Evolutionary conservation across 2,113 vertebrate genomes (phyloP).

Genomic region (Spheniscus mendiculus): DNA sequence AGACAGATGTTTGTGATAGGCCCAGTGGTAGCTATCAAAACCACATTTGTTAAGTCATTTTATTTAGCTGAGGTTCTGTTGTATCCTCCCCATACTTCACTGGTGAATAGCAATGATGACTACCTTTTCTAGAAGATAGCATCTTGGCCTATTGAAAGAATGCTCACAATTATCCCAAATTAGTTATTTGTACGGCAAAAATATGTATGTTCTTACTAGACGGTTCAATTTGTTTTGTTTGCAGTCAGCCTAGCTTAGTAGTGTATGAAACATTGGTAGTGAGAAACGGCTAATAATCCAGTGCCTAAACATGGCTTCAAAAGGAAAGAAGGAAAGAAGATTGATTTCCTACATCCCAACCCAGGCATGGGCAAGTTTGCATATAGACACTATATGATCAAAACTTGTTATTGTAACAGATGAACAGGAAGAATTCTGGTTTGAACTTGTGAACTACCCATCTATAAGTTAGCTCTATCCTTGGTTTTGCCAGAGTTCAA

Average conservation of each 20-base stretch:
- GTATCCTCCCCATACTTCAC: neutral
- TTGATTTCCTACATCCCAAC: neutral
- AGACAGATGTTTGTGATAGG: neutral
- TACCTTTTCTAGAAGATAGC: neutral
- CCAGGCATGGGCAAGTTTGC: neutral
- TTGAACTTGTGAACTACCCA: neutral
- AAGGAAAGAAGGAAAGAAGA: neutral
- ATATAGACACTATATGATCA: neutral
- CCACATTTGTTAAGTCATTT: neutral
- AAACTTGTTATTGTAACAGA: neutral
- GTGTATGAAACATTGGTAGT: fast-evolving
- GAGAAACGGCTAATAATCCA: neutral
- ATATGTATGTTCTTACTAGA: neutral
- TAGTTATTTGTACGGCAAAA: neutral
- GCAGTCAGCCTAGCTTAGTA: neutral
- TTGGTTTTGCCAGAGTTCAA: neutral
- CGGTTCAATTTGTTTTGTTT: neutral
- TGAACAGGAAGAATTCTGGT: neutral
- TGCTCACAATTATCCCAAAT: neutral
- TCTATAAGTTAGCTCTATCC: neutral
- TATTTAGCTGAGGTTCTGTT: neutral
- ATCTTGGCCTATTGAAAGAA: neutral
- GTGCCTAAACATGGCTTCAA: neutral
- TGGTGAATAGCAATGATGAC: neutral
- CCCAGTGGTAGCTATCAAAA: neutral